Evolutionary conservation across 2,888 invertebrate genomes (phyloP), one percentile per base, ranked within the genome.

Genomic region (Campoplex capitator): DNA sequence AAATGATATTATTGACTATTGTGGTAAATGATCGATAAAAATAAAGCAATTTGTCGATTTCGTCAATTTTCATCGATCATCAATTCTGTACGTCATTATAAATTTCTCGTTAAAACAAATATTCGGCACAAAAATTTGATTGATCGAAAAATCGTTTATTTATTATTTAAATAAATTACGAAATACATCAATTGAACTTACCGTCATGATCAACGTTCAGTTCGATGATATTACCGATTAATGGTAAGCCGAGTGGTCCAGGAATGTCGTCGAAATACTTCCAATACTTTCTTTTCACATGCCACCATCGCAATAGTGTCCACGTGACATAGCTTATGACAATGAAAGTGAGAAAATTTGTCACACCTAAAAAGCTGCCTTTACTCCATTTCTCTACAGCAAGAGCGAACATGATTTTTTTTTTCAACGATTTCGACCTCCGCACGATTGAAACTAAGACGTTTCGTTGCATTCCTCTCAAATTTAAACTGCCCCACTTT

Each of bases 211-310:
- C 95, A 51, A 95, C 95, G 92, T 96, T 95, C 88, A 96, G 94
- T 91, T 96, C 96, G 76, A 96, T 95, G 38, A 95, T 95, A 93
- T 96, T 96, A n/a, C 97, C 97, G 81, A 97, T 91, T 23, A 96
- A 90, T 0, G 96, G 96, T 77, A 96, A 91, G 4, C 95, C 94
- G 1, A 95, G 94, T 16, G 96, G 96, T 74, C 96, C 96, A 11
- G 96, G 96, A 80, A 96, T 95, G 91, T 95, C 94, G 67, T 95
- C 95, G 81, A 96, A 95, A 79, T 95, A 92, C 87, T 94, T 94
- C 65, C 95, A 95, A 89, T 95, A 91, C 78, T 94, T 92, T 54
- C 94, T 92, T 68, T 95, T 88, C 13, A 68, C 28, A 70, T 77
- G 83, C 88, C 88, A 91, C 84, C 88, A 89, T 16, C 62, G 70